Conservation (phyloP, 2,113 vertebrate species). For the Progne subis region DNA sequence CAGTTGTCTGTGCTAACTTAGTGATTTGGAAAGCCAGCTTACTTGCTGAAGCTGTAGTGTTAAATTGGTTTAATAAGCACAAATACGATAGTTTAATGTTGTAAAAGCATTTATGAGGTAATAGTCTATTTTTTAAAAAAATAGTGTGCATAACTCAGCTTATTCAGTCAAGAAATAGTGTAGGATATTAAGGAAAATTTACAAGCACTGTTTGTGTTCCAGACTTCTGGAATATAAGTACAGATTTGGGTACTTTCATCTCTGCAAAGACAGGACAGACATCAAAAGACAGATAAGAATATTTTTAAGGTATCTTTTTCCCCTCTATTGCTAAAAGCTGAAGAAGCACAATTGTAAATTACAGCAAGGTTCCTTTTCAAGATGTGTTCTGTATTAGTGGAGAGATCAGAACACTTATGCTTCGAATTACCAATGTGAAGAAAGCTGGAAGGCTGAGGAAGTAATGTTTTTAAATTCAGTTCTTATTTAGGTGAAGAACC, state of each 20-base stretch:
- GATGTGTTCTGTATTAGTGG: background rate
- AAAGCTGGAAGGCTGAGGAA: background rate
- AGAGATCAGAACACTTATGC: background rate
- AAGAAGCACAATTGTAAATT: background rate
- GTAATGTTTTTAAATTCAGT: background rate
- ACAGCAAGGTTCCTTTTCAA: background rate
- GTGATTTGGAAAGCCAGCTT: conserved; percentile 22
- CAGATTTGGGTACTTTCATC: background rate
- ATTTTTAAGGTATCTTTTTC: background rate
- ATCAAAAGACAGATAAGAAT: background rate
- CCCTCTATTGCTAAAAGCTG: background rate
- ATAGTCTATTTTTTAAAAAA: background rate
- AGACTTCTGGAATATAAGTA: background rate
- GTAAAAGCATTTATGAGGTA: background rate
- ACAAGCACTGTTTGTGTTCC: background rate
- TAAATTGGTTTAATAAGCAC: conserved; percentile 54
- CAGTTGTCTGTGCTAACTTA: background rate
- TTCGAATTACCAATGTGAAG: background rate
- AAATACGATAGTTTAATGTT: background rate
- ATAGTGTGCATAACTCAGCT: background rate
- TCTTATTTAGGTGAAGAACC: background rate
- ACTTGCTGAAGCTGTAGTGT: background rate
- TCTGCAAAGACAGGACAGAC: background rate
- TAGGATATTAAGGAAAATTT: background rate
- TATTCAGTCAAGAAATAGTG: background rate